phyloP scores from a whole-genome alignment of 2,113 vertebrate species.

The Leptodactylus fuscus region DNA sequence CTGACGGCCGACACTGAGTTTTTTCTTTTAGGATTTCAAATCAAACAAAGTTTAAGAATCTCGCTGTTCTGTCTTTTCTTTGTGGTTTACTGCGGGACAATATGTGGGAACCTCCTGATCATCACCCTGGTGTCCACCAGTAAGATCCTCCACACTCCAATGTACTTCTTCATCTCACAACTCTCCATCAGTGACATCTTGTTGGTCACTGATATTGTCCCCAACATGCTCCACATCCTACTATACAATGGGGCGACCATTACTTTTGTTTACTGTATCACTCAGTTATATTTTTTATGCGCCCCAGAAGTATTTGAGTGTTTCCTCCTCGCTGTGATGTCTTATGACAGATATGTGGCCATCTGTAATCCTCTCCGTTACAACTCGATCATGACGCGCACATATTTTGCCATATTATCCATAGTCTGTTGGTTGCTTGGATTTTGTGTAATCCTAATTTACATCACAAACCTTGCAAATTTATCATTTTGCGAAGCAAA shows the following conservation, averaged over 20 bases:
- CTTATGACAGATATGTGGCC: conserved; percentile 1
- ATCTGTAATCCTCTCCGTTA: background rate
- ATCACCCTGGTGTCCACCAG: background rate
- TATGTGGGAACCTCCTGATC: conserved; percentile 2
- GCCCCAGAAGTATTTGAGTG: background rate
- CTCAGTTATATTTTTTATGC: background rate
- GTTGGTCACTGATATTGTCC: background rate
- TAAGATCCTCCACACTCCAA: background rate
- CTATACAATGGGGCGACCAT: background rate
- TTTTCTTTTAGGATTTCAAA: background rate
- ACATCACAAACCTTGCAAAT: background rate
- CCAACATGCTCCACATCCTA: background rate
- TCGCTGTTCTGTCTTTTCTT: background rate
- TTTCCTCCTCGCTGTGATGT: background rate
- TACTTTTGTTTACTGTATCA: background rate
- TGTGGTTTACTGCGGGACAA: background rate
- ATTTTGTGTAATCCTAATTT: background rate
- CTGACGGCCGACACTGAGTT: background rate
- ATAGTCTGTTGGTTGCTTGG: background rate
- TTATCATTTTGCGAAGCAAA: background rate
- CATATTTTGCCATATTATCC: background rate
- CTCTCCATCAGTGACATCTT: background rate
- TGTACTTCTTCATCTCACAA: background rate
- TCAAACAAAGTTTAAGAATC: background rate
- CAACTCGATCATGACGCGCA: background rate